Conservation (phyloP, 2,888 invertebrate genomes). For the Torymus auratus region DNA sequence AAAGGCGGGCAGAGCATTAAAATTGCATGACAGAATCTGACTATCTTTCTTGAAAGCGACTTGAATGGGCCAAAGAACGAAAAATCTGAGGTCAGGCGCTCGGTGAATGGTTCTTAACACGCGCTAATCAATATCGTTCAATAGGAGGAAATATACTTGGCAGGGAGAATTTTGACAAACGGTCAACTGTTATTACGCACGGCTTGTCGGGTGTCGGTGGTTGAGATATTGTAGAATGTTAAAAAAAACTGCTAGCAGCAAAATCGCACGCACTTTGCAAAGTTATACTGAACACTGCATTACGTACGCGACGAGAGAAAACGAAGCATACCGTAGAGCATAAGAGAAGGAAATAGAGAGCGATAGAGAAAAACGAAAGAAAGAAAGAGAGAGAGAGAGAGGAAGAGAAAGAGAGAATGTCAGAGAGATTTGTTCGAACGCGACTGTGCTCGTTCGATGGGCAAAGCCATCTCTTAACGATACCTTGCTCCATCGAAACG, state of each 20-base stretch:
- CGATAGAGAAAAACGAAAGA: constrained; percentile 61
- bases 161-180: constrained; percentile 15
- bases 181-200: constrained; percentile 66
- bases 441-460: constrained; percentile 4
- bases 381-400: constrained; percentile 53
- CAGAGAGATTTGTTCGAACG: constrained; percentile 11
- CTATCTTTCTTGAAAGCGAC: constrained; percentile 47
- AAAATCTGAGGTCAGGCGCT: constrained; percentile 38
- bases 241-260: constrained; percentile 22
- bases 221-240: constrained; percentile 61
- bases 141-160: neutral
- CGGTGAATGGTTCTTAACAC: constrained; percentile 57
- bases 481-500: constrained; percentile 61
- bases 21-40: constrained; percentile 34
- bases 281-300: constrained; percentile 35
- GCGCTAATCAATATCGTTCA: constrained; percentile 49
- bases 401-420: constrained; percentile 57
- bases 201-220: constrained; percentile 75
- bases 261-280: constrained; percentile 45
- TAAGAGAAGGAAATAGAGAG: constrained; percentile 60
- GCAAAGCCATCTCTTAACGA: constrained; percentile 51
- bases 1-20: neutral
- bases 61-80: constrained; percentile 27
- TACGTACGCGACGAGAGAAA: constrained; percentile 44
- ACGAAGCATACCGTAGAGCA: constrained; percentile 28